A percentile compares a stretch with the other conserved stretches of the same genome.
Evolutionary conservation across 1,140 invertebrate genomes (phyloP).

Genomic region (Lepidotrigona ventralis): DNA sequence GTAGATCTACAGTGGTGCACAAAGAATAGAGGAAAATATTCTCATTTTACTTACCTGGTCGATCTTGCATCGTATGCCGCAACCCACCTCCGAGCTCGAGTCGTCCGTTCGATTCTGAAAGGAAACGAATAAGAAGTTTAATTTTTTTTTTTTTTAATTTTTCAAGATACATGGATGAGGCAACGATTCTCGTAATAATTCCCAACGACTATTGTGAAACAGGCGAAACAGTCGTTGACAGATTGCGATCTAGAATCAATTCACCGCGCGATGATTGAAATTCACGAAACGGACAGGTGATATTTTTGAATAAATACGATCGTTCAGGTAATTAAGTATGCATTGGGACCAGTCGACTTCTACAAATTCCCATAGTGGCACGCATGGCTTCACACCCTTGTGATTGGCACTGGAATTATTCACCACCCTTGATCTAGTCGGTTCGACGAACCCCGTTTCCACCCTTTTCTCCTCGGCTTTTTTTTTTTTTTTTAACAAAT

Average conservation of each 20-base stretch:
- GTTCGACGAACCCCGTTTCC: conserved; percentile 33
- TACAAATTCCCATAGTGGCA: conserved; percentile 59
- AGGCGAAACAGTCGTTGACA: background rate
- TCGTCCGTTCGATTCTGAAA: conserved; percentile 85
- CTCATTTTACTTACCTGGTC: conserved; percentile 74
- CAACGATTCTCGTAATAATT: background rate
- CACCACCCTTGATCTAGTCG: conserved; percentile 11
- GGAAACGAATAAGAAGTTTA: conserved; percentile 49
- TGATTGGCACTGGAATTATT: background rate
- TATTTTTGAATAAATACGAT: conserved; percentile 32
- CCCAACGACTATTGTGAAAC: background rate
- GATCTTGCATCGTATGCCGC: conserved; percentile 83
- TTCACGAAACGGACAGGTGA: conserved; percentile 41
- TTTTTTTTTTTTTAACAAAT: conserved; percentile 14
- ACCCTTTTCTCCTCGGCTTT: conserved; percentile 40
- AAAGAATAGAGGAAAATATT: too few relatives aligned
- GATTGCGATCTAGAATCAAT: background rate
- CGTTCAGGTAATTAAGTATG: conserved; percentile 35
- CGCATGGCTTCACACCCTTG: conserved; percentile 66
- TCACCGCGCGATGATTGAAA: background rate
- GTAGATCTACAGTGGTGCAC: background rate
- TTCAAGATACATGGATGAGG: background rate
- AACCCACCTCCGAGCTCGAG: conserved; percentile 82
- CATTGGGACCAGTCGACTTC: background rate
- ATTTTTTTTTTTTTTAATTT: background rate